Evolutionary conservation across 2,888 invertebrate species (phyloP), one percentile per base, ranked within the genome.

Genomic region (Drepana falcataria): DNA sequence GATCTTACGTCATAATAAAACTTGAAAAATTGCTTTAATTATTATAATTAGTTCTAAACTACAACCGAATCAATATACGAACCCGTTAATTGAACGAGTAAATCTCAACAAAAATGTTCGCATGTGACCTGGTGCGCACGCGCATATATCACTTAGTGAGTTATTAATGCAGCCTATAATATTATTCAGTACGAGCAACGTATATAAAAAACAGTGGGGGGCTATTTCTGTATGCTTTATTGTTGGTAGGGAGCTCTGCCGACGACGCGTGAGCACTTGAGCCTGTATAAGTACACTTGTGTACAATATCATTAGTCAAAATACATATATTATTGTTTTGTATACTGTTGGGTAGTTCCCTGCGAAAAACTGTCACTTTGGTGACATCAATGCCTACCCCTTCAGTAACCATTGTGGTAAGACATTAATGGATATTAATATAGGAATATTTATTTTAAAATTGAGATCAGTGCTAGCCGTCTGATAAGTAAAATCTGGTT

Each of bases 191-290:
- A 77, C 72, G 72, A 72, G 77, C 74, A 77, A 80, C 76, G 79
- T 84, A 81, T 85, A 89, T 88, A 88, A 89, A 88, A 89, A 84
- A 76, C 90, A 75, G 84, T 87, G 71, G 90, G 90, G 90, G 89
- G 85, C 65, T 66, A 64, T 65, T 67, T 65, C 65, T 64, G 58
- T 58, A 75, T 84, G 76, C 70, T 86, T 87, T 85, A 87, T 84
- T 75, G 76, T 72, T 65, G 61, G 68, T 63, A 69, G 65, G 67
- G 63, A 63, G 63, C 66, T 77, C 68, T 71, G 44, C 44, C 44
- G 44, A 44, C 44, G 44, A 44, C 44, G 9, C 44, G 44, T 9
- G 44, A 44, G 9, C 5, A 37, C 5, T 37, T 44, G 9, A 3
- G 6, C 44, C 3, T 9, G 44, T 3, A 9, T 44, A 21, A 21